Evolutionary conservation across 23 tunicate species (phyloP).

Genomic region (Diplosoma virens): DNA sequence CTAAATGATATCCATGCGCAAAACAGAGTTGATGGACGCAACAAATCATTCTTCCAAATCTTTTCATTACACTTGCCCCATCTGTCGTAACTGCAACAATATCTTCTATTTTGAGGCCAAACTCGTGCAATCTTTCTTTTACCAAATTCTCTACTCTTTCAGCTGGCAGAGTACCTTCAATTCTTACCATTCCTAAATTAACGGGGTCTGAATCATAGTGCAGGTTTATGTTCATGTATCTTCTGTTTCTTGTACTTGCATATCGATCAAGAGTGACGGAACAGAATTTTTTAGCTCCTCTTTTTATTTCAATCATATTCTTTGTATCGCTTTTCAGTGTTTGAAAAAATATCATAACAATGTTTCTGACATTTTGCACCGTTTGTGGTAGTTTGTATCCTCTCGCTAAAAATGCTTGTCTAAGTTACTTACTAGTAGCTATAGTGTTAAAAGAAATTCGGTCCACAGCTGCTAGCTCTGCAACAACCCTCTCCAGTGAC

Average conservation of each 20-base stretch:
- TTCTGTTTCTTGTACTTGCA: conserved; percentile 39
- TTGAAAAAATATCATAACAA: conserved; percentile 41
- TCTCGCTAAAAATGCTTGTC: conserved; percentile 50
- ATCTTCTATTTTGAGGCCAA: background rate
- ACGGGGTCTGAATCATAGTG: conserved; percentile 43
- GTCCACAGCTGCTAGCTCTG: conserved; percentile 52
- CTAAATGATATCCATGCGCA: conserved; percentile 7
- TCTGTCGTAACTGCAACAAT: background rate
- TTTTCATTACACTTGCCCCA: background rate
- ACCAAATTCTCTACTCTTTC: background rate
- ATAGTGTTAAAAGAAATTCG: conserved; percentile 48
- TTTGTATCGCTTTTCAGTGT: conserved; percentile 55
- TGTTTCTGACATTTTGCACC: conserved; percentile 45
- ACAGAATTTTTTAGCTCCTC: conserved; percentile 34
- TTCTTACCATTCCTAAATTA: conserved; percentile 50
- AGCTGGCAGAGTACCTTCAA: conserved; percentile 12
- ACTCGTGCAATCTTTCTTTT: background rate
- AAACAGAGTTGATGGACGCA: background rate
- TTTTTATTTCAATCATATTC: conserved; percentile 35
- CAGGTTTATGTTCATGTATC: conserved; percentile 47
- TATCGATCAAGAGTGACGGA: conserved; percentile 49
- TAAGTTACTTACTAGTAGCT: conserved; percentile 43
- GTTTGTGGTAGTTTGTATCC: conserved; percentile 57
- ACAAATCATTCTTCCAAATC: background rate
- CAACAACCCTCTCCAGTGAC: no score